phyloP scores from a whole-genome alignment of 1,140 invertebrate species.

The Frieseomelitta varia region DNA sequence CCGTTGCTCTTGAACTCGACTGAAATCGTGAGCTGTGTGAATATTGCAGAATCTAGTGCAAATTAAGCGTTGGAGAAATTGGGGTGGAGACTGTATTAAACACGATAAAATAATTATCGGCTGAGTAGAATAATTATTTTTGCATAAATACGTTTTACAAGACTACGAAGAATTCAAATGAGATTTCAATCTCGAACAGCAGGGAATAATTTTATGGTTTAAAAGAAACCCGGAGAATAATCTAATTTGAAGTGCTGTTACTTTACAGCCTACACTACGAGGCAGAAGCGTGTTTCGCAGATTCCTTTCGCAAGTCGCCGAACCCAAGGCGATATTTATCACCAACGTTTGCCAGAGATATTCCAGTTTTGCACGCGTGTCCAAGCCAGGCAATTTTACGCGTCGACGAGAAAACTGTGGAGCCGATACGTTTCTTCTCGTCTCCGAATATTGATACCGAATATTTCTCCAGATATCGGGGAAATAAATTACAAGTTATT shows the following conservation, averaged over 20 bases:
- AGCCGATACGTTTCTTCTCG: background rate
- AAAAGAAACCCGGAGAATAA: too few species aligned
- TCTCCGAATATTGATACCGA: background rate
- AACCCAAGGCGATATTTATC: background rate
- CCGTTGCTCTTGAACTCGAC: background rate
- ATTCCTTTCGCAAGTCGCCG: background rate
- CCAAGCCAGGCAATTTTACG: background rate
- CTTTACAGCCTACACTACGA: too few species aligned
- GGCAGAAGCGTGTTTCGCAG: background rate
- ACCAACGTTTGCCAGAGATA: background rate
- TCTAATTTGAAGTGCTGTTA: background rate
- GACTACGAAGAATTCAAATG: too few species aligned
- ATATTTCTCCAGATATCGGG: background rate
- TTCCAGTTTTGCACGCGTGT: background rate
- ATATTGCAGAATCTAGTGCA: background rate
- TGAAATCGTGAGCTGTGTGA: background rate
- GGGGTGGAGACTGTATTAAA: too few species aligned
- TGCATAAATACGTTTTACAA: too few species aligned
- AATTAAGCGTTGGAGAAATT: too few species aligned
- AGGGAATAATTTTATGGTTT: too few species aligned
- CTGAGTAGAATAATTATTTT: too few species aligned
- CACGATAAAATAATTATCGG: too few species aligned
- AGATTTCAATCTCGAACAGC: too few species aligned
- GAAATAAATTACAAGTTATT: background rate
- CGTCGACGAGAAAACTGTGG: background rate